These are phyloP conservation scores for Epizoanthus fatuus DNA, from an alignment of 92 coral and sea anemone species.

Conservation along the genomic window DNA sequence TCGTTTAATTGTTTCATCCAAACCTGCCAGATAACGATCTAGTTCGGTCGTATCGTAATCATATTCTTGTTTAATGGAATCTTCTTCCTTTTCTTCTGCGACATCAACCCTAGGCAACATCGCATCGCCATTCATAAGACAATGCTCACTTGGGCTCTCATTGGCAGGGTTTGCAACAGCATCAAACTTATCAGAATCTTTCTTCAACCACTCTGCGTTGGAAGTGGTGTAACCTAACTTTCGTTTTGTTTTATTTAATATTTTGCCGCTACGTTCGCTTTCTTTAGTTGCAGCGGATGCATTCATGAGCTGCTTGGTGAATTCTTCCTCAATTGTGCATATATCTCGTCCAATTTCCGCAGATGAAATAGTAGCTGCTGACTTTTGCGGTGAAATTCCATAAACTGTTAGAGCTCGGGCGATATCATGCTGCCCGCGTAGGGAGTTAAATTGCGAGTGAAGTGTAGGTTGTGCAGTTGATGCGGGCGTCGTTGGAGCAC, in stretches of 20 bases:
- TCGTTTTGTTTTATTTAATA: conserved; percentile 10
- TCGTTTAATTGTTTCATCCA: conserved; percentile 87
- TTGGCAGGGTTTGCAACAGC: neutral
- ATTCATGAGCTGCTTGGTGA: conserved; percentile 2
- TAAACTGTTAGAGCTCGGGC: conserved; percentile 34
- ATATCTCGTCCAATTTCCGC: conserved; percentile 6
- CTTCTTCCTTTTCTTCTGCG: conserved; percentile 84
- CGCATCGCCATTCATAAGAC: conserved; percentile 88
- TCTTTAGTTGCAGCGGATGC: neutral
- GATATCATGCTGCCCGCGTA: conserved; percentile 18
- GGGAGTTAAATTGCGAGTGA: conserved; percentile 9
- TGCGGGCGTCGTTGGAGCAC: conserved; percentile 30
- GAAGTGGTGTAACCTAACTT: conserved; percentile 4
- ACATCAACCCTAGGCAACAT: conserved; percentile 86
- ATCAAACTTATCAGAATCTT: conserved; percentile 34
- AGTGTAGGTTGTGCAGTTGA: conserved; percentile 1
- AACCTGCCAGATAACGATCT: conserved; percentile 90
- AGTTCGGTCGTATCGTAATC: conserved; percentile 87
- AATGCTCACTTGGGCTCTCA: conserved; percentile 59
- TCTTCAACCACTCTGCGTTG: conserved; percentile 61
- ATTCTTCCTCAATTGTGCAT: conserved; percentile 17
- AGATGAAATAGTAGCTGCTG: neutral
- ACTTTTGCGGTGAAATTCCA: conserved; percentile 33
- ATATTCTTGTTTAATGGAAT: conserved; percentile 80
- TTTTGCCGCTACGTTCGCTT: conserved; percentile 19